Conservation (phyloP, 2,113 vertebrate species). For the Aspiorhynchus laticeps region DNA sequence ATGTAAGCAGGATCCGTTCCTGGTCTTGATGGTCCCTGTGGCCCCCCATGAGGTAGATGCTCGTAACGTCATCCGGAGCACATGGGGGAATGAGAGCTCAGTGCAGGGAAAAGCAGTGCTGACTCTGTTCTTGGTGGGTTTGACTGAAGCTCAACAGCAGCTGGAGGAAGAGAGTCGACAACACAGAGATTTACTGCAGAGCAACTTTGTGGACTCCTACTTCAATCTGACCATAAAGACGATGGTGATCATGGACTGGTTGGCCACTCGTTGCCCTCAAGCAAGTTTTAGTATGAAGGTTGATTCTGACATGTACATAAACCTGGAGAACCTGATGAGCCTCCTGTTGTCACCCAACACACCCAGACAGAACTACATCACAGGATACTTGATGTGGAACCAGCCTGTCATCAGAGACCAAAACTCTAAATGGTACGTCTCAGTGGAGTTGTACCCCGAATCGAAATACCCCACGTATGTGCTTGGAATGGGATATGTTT, state of each 20-base stretch:
- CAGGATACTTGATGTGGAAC: slow-evolving; percentile 87
- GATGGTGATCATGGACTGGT: slow-evolving; percentile 82
- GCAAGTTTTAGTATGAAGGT: slow-evolving; percentile 90
- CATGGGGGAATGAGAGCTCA: slow-evolving; percentile 69
- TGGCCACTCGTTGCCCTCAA: slow-evolving; percentile 70
- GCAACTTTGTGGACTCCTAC: slow-evolving; percentile 74
- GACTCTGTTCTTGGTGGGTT: slow-evolving; percentile 70
- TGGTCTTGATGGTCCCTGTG: slow-evolving; percentile 78
- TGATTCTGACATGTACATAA: slow-evolving; percentile 95
- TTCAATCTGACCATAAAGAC: slow-evolving; percentile 80
- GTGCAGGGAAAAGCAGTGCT: slow-evolving; percentile 67
- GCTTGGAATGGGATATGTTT: slow-evolving; percentile 92
- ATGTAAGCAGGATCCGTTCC: slow-evolving; percentile 67
- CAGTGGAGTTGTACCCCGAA: slow-evolving; percentile 84
- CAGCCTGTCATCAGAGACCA: slow-evolving; percentile 82
- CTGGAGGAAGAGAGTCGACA: slow-evolving; percentile 71
- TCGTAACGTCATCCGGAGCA: slow-evolving; percentile 71
- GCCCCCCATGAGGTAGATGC: slow-evolving; percentile 49
- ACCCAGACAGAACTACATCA: slow-evolving; percentile 85
- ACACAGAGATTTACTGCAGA: slow-evolving; percentile 76
- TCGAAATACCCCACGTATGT: slow-evolving; percentile 86
- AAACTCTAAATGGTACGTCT: slow-evolving; percentile 91
- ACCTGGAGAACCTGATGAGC: slow-evolving; percentile 88
- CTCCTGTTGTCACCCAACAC: slow-evolving; percentile 83
- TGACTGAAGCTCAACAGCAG: slow-evolving; percentile 25